These are phyloP conservation scores for Indri indri DNA, from an alignment of 2,113 vertebrate genomes.

Conservation along the genomic window DNA sequence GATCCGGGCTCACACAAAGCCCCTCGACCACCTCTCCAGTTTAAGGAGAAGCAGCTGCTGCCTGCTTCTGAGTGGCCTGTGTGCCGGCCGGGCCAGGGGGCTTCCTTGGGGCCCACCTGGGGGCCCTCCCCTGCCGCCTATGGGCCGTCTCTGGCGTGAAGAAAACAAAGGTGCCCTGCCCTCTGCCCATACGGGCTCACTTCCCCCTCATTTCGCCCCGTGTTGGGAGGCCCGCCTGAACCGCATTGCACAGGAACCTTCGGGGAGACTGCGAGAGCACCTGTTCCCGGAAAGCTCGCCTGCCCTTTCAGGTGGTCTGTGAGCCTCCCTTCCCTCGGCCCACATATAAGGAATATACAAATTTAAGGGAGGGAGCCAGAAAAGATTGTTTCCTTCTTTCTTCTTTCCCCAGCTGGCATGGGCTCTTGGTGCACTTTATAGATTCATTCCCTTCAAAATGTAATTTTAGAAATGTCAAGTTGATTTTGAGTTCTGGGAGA, in stretches of 20 bases:
- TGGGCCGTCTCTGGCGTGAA: not conserved
- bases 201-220: not conserved
- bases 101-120: not conserved
- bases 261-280: not conserved
- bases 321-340: too few species aligned
- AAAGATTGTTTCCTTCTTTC: not conserved
- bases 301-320: not conserved
- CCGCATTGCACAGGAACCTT: not conserved
- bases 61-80: not conserved
- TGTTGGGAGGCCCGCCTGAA: accelerated
- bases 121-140: not conserved
- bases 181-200: not conserved
- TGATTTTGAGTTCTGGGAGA: slow-evolving; percentile 67
- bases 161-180: not conserved
- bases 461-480: slow-evolving; percentile 70
- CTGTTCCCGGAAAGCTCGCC: not conserved
- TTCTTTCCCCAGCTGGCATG: not conserved
- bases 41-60: slow-evolving; percentile 50
- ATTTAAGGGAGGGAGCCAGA: not conserved
- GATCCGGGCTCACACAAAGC: slow-evolving; percentile 55
- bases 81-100: not conserved
- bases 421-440: not conserved
- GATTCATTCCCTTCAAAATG: slow-evolving; percentile 39
- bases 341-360: not conserved
- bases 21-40: slow-evolving; percentile 33